phyloP scores from a whole-genome alignment of 64 coral and sea anemone species.

The Pocillopora damicornis region DNA sequence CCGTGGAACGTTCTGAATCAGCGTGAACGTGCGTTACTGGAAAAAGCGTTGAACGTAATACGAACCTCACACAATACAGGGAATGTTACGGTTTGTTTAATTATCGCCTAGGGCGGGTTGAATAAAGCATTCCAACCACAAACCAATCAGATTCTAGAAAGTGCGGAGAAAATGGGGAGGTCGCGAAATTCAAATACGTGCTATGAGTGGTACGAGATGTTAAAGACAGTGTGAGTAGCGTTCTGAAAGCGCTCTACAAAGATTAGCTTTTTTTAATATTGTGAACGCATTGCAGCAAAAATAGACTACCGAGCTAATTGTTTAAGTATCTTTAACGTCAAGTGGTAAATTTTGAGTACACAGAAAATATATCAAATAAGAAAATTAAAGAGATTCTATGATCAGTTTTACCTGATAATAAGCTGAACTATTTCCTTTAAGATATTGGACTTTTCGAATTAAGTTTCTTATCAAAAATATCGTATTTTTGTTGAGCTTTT shows the following conservation, averaged over 20 bases:
- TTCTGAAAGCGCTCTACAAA: not conserved
- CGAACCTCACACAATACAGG: not conserved
- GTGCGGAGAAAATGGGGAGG: too few species aligned
- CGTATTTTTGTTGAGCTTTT: not conserved
- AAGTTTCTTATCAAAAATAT: not conserved
- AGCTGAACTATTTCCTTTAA: not conserved
- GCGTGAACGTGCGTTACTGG: not conserved
- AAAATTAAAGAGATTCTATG: too few species aligned
- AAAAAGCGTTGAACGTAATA: not conserved
- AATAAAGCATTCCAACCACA: not conserved
- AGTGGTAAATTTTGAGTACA: not conserved
- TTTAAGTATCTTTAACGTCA: not conserved
- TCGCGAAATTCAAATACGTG: not conserved
- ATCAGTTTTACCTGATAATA: not conserved
- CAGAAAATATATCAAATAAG: not conserved
- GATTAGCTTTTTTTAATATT: not conserved
- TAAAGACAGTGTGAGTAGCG: not conserved
- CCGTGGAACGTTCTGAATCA: not conserved
- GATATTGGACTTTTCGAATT: not conserved
- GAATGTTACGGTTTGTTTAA: not conserved
- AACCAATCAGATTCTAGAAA: too few species aligned
- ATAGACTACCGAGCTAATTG: not conserved
- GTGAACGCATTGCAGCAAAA: not conserved
- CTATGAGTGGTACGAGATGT: not conserved
- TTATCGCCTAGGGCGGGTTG: not conserved